These are phyloP conservation scores for Periparus ater DNA, from an alignment of 2,797 vertebrate species.

Conservation along the genomic window DNA sequence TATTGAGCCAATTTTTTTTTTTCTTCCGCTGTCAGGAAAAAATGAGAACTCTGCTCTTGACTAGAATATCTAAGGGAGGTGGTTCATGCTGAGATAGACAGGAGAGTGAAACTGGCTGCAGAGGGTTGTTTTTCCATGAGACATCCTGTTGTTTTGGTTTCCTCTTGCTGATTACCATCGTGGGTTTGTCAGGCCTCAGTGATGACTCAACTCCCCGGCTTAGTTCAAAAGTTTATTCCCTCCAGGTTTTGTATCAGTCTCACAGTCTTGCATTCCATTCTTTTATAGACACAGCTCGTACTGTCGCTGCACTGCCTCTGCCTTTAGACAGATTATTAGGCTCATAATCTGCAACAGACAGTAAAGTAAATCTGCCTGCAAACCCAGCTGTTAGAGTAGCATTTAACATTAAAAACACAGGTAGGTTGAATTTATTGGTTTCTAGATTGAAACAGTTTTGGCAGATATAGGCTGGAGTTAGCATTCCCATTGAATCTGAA, in stretches of 20 bases:
- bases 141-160: neutral
- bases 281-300: neutral
- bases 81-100: neutral
- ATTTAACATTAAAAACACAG: neutral
- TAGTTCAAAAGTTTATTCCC: constrained; percentile 22
- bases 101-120: neutral
- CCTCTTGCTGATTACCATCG: neutral
- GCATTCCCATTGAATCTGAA: neutral
- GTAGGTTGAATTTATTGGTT: neutral
- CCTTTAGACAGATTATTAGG: neutral
- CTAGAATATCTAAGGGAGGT: neutral
- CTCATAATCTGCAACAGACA: neutral
- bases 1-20: neutral
- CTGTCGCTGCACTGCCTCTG: neutral
- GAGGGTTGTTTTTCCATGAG: constrained; percentile 3
- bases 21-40: neutral
- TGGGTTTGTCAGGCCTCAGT: neutral
- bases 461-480: neutral
- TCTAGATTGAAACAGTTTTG: neutral
- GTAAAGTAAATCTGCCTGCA: neutral
- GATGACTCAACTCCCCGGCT: neutral
- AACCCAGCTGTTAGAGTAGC: neutral
- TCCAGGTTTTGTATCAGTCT: neutral
- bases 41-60: neutral
- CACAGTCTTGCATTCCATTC: neutral